Conservation (phyloP, 2,113 vertebrate species). For the Heteronetta atricapilla region DNA sequence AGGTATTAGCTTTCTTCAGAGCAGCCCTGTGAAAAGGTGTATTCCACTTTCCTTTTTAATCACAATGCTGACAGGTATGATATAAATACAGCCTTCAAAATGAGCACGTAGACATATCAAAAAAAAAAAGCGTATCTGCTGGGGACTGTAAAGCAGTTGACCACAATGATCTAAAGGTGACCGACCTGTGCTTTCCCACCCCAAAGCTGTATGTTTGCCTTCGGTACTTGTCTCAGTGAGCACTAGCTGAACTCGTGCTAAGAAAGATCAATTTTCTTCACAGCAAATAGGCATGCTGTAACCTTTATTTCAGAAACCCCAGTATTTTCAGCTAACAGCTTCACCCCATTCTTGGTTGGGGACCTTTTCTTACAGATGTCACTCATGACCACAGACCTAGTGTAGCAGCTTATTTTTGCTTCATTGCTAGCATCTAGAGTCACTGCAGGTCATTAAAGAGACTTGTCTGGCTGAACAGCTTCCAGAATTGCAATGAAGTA, state of each 20-base stretch:
- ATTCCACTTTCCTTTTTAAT: not conserved
- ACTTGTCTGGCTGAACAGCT: constrained; percentile 14
- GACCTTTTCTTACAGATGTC: constrained; percentile 19
- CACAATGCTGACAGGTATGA: not conserved
- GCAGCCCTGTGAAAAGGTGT: not conserved
- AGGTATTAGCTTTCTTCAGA: not conserved
- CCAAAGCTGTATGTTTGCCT: not conserved
- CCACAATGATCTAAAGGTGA: not conserved
- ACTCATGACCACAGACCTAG: not conserved
- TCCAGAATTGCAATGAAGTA: constrained; percentile 21
- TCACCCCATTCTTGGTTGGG: not conserved
- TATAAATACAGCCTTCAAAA: not conserved
- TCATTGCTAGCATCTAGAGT: not conserved
- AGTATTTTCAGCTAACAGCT: not conserved
- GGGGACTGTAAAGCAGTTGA: not conserved
- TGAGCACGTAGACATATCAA: not conserved
- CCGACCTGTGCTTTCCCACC: not conserved
- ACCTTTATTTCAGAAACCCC: not conserved
- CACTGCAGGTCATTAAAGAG: not conserved
- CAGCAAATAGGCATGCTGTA: not conserved
- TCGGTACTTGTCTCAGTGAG: not conserved
- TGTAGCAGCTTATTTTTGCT: constrained; percentile 12
- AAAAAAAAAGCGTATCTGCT: not conserved
- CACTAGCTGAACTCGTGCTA: not conserved
- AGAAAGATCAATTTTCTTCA: not conserved